These are phyloP conservation scores for Heteromormyrus szaboi DNA, from an alignment of 2,797 vertebrate genomes.

Conservation along the genomic window DNA sequence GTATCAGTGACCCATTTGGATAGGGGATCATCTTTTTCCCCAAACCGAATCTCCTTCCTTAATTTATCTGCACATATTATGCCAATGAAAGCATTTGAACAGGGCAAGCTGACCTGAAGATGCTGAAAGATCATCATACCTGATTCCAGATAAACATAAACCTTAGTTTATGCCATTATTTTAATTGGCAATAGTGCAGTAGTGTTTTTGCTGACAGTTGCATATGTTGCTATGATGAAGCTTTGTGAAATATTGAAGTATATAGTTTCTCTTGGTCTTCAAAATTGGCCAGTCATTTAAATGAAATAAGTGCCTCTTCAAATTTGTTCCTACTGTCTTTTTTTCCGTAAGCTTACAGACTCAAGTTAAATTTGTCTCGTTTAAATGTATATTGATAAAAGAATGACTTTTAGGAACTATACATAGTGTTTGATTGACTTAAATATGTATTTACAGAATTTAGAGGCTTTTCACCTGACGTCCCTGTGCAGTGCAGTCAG, in stretches of 20 bases:
- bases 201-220: neutral
- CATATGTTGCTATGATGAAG: neutral
- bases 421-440: neutral
- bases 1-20: neutral
- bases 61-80: neutral
- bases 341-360: neutral
- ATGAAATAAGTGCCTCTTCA: neutral
- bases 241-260: neutral
- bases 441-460: neutral
- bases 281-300: neutral
- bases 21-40: neutral
- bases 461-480: neutral
- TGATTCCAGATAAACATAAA: neutral
- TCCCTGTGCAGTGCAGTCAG: neutral
- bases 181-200: neutral
- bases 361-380: neutral
- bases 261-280: neutral
- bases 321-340: neutral
- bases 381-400: neutral
- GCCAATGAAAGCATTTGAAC: neutral
- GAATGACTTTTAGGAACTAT: neutral
- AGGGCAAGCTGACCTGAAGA: neutral
- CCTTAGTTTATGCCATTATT: neutral
- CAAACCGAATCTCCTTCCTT: neutral
- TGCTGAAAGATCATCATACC: neutral